Evolutionary conservation across 2,797 vertebrate species (phyloP).

Genomic region (Liparis tanakae): DNA sequence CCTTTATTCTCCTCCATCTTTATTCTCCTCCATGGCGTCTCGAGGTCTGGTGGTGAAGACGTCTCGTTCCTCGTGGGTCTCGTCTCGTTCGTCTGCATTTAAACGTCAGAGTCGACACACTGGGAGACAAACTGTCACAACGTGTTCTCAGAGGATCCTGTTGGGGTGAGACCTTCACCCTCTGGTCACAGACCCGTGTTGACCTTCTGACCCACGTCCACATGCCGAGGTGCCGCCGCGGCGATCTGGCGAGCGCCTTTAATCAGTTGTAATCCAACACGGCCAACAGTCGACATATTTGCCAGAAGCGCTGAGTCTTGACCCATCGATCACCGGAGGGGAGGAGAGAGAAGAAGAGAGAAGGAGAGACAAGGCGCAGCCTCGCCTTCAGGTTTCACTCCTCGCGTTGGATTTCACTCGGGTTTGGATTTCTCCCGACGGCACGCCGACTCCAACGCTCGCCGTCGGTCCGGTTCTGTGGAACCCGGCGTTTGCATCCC

Average conservation of each 20-base stretch:
- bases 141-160: not conserved
- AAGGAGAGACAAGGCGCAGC: constrained; percentile 1
- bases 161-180: not conserved
- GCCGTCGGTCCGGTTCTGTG: constrained; percentile 38
- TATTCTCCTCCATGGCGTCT: too few species aligned
- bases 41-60: not conserved
- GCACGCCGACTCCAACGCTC: constrained; percentile 23
- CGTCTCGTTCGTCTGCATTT: not conserved
- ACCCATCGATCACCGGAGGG: constrained; percentile 21
- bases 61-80: not conserved
- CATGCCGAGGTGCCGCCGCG: constrained; percentile 1
- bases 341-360: constrained; percentile 7
- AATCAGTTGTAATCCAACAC: constrained; percentile 36
- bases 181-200: not conserved
- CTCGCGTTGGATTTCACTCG: constrained; percentile 50
- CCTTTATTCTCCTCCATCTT: too few species aligned
- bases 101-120: not conserved
- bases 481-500: constrained; percentile 45
- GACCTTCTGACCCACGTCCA: constrained; percentile 15
- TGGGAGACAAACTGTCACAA: not conserved
- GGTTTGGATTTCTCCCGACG: constrained; percentile 42
- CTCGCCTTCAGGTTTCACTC: constrained; percentile 37
- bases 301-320: constrained; percentile 11
- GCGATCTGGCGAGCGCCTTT: constrained; percentile 21
- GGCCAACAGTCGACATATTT: constrained; percentile 17